These are phyloP conservation scores for Chrysoperla carnea DNA, from an alignment of 1,140 invertebrate genomes.

Conservation along the genomic window DNA sequence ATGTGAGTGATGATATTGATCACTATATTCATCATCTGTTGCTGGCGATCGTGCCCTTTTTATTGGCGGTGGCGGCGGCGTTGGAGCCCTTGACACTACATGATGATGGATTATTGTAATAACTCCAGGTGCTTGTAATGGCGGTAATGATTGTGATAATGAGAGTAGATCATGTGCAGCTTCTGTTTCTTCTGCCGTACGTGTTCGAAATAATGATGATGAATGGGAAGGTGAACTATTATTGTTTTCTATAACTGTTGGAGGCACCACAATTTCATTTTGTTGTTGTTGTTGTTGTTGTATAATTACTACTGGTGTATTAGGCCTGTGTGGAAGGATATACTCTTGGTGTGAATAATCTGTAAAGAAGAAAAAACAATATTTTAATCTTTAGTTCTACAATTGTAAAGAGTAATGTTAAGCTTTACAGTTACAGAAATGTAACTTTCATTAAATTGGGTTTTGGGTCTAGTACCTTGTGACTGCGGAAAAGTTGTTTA, in stretches of 20 bases:
- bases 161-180: conserved; percentile 73
- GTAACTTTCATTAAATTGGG: too few relatives aligned
- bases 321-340: conserved; percentile 3
- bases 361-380: too few relatives aligned
- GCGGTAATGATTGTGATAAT: conserved; percentile 58
- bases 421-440: too few relatives aligned
- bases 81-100: conserved; percentile 6
- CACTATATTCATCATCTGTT: conserved; percentile 23
- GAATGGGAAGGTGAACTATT: conserved; percentile 15
- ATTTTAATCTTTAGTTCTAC: too few relatives aligned
- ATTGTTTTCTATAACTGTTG: conserved; percentile 18
- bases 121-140: conserved; percentile 45
- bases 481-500: too few relatives aligned
- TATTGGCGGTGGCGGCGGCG: conserved; percentile 7
- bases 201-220: conserved; percentile 29
- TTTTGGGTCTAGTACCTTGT: too few relatives aligned
- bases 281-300: neutral
- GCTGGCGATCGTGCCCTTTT: neutral
- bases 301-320: neutral
- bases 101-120: conserved; percentile 28
- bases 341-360: neutral
- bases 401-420: too few relatives aligned
- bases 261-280: neutral
- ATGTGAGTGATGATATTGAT: conserved; percentile 5
- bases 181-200: conserved; percentile 63